A percentile compares a stretch with the other conserved stretches of the same genome.
phyloP scores from a whole-genome alignment of 2,113 vertebrate species.

The Sylvilagus bachmani region DNA sequence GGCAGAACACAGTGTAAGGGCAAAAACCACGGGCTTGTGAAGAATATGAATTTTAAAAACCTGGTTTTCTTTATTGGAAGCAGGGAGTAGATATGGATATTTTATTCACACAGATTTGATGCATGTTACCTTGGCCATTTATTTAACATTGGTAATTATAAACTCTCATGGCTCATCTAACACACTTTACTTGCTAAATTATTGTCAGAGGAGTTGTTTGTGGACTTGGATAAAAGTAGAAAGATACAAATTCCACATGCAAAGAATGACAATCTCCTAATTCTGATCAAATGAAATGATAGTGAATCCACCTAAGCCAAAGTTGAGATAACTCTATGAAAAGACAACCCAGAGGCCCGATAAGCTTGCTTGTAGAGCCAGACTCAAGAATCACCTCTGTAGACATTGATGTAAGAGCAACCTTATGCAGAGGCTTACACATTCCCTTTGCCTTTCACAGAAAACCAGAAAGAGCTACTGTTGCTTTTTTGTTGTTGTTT shows the following conservation, averaged over 20 bases:
- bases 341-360: background rate
- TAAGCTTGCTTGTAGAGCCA: background rate
- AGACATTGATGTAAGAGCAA: background rate
- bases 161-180: background rate
- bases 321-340: background rate
- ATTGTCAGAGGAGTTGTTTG: background rate
- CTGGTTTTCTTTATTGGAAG: background rate
- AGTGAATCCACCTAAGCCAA: background rate
- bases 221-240: background rate
- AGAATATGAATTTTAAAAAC: background rate
- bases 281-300: background rate
- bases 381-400: background rate
- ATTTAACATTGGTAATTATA: background rate
- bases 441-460: background rate
- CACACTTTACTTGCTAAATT: background rate
- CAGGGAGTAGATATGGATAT: background rate
- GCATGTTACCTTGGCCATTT: background rate
- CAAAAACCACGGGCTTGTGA: background rate
- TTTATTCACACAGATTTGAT: background rate
- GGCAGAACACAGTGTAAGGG: background rate
- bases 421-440: background rate
- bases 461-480: background rate
- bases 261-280: background rate
- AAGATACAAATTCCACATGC: background rate
- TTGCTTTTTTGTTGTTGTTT: background rate